phyloP scores from a whole-genome alignment of 1,140 invertebrate species.

The Cecropterus lyciades region DNA sequence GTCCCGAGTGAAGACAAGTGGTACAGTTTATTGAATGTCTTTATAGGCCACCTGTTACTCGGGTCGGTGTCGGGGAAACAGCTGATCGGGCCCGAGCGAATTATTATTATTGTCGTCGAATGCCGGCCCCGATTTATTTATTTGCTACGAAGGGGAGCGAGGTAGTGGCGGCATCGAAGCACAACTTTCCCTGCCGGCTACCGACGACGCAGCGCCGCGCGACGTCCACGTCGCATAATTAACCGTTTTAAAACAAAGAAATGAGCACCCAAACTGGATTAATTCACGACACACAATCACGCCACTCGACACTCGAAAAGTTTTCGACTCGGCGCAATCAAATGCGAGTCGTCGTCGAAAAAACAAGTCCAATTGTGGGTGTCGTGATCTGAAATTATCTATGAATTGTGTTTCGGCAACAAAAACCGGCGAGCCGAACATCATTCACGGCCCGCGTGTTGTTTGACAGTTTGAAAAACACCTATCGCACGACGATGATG shows the following conservation, averaged over 20 bases:
- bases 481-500: conserved; percentile 44
- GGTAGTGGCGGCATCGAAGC: conserved; percentile 42
- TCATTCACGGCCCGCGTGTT: conserved; percentile 46
- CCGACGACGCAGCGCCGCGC: conserved; percentile 1
- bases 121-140: conserved; percentile 72
- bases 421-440: conserved; percentile 42
- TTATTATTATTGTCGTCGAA: conserved; percentile 81
- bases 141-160: conserved; percentile 57
- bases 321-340: neutral
- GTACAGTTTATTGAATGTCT: conserved; percentile 83
- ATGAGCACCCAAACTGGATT: neutral
- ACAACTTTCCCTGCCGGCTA: conserved; percentile 59
- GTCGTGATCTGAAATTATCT: conserved; percentile 15
- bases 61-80: conserved; percentile 76
- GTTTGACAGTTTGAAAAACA: conserved; percentile 52
- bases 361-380: neutral
- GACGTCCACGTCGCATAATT: conserved; percentile 21
- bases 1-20: conserved; percentile 75
- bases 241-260: neutral
- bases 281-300: conserved; percentile 6
- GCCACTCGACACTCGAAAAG: neutral
- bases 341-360: neutral
- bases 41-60: conserved; percentile 84
- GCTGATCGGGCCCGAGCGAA: conserved; percentile 78
- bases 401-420: conserved; percentile 17